Percentiles rank a stretch among this genome's conserved stretches.
phyloP scores from a whole-genome alignment of 1,140 invertebrate genomes.

The Apis florea region DNA sequence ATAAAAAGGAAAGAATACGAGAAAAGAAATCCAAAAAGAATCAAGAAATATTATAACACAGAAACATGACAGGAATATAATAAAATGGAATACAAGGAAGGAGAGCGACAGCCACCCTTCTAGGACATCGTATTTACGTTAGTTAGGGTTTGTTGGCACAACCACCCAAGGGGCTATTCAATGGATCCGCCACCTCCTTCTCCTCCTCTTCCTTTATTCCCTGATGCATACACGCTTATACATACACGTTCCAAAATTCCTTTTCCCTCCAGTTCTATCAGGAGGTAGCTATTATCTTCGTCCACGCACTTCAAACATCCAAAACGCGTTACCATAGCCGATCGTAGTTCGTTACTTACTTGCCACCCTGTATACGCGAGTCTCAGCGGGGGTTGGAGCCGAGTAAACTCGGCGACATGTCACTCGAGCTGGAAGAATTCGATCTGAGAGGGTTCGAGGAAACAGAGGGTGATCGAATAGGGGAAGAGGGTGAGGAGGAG shows the following conservation, averaged over 20 bases:
- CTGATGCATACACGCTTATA: constrained; percentile 44
- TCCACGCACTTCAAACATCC: constrained; percentile 20
- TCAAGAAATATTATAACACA: too few relatives aligned
- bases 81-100: neutral
- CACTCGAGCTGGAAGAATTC: constrained; percentile 79
- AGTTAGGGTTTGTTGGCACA: constrained; percentile 79
- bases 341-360: constrained; percentile 39
- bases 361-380: constrained; percentile 14
- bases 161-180: constrained; percentile 76
- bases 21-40: neutral
- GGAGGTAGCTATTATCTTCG: constrained; percentile 41
- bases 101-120: constrained; percentile 38
- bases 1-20: too few relatives aligned
- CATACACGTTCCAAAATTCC: constrained; percentile 28
- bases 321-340: neutral
- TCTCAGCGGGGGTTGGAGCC: constrained; percentile 44
- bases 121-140: constrained; percentile 80
- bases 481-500: constrained; percentile 25
- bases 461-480: constrained; percentile 26
- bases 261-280: constrained; percentile 31
- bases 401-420: constrained; percentile 78
- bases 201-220: constrained; percentile 6
- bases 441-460: constrained; percentile 68
- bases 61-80: too few relatives aligned
- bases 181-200: constrained; percentile 41